These are phyloP conservation scores for Sinocyclocheilus rhinocerous DNA, from an alignment of 2,113 vertebrate genomes.

Conservation along the genomic window DNA sequence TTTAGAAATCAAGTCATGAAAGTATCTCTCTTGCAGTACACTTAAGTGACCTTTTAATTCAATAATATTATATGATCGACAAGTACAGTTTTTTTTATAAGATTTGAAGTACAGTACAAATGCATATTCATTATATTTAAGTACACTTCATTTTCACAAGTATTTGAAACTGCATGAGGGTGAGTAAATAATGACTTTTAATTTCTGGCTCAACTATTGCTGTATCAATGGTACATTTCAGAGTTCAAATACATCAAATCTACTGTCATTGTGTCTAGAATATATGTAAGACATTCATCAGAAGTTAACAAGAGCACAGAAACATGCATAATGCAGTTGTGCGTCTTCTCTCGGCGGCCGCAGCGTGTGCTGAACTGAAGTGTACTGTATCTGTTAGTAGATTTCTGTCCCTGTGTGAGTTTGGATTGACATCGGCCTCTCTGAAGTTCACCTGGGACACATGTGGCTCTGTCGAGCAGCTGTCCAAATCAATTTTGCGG, in stretches of 20 bases:
- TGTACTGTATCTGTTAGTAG: constrained; percentile 30
- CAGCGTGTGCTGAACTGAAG: background rate
- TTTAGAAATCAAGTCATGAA: too few relatives aligned
- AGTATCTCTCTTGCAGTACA: too few relatives aligned
- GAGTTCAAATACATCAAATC: background rate
- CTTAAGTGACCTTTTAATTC: background rate
- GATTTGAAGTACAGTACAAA: background rate
- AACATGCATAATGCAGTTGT: too few relatives aligned
- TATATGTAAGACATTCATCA: constrained; percentile 21
- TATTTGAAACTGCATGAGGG: too few relatives aligned
- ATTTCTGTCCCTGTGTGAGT: constrained; percentile 12
- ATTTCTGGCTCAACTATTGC: background rate
- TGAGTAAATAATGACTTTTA: background rate
- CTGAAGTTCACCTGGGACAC: constrained; percentile 39
- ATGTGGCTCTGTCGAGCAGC: constrained; percentile 42
- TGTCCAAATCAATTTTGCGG: constrained; percentile 51
- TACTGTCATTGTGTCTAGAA: background rate
- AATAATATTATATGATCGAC: background rate
- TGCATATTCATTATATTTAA: too few relatives aligned
- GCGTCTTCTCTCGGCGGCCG: too few relatives aligned
- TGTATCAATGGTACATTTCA: background rate
- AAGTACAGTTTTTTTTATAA: too few relatives aligned
- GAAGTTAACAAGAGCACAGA: too few relatives aligned
- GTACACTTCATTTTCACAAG: background rate
- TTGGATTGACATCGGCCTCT: constrained; percentile 34